phyloP scores from a whole-genome alignment of 2,797 vertebrate genomes.

The Otus scops region DNA sequence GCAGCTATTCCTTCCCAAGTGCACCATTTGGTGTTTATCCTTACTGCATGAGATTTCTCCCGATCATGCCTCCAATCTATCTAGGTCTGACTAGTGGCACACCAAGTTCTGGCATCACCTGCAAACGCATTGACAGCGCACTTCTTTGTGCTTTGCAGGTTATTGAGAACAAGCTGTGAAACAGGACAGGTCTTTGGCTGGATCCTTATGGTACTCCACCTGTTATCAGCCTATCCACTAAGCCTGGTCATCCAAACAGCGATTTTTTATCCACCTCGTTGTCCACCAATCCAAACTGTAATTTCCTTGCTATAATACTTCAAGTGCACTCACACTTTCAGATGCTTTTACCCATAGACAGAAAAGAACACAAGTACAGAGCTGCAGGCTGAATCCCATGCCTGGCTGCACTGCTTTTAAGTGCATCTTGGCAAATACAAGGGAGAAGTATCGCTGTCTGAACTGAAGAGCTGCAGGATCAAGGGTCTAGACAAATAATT shows the following conservation, averaged over 20 bases:
- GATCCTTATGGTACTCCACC: neutral
- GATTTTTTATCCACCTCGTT: neutral
- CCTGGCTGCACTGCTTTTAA: neutral
- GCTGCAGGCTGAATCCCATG: neutral
- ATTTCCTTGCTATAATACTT: neutral
- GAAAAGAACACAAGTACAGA: neutral
- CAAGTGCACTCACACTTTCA: neutral
- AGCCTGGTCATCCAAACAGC: neutral
- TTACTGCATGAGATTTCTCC: neutral
- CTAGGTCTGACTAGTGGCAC: neutral
- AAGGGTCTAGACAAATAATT: neutral
- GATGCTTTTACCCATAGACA: neutral
- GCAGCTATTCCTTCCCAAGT: fast-evolving
- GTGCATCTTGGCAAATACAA: neutral
- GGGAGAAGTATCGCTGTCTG: neutral
- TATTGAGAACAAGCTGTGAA: neutral
- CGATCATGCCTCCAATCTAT: neutral
- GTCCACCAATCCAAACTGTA: neutral
- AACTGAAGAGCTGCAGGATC: neutral
- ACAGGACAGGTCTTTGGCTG: neutral
- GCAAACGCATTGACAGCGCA: neutral
- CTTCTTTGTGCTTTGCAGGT: no score
- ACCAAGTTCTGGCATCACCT: neutral
- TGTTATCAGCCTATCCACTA: neutral
- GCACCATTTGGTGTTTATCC: neutral